These are phyloP conservation scores for Microcaecilia unicolor DNA, from an alignment of 2,797 vertebrate species.

Conservation along the genomic window DNA sequence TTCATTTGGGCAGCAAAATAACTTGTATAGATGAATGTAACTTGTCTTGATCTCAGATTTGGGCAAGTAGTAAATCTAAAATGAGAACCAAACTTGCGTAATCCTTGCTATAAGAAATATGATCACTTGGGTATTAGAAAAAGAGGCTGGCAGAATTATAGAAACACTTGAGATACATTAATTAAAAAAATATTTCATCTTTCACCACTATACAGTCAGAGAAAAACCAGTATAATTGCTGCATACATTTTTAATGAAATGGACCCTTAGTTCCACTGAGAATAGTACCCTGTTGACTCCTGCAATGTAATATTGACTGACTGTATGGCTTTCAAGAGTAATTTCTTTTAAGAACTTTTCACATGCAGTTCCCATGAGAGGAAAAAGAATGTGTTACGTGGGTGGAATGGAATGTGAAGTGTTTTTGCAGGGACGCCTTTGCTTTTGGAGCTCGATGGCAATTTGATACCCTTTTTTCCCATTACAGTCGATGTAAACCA, in stretches of 20 bases:
- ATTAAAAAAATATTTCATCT: conserved; percentile 7
- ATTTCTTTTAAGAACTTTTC: conserved; percentile 2
- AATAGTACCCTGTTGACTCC: conserved; percentile 7
- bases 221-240: conserved; percentile 15
- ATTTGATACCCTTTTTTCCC: conserved; percentile 52
- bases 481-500: conserved; percentile 52
- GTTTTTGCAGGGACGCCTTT: conserved; percentile 2
- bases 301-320: no score
- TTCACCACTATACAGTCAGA: conserved; percentile 8
- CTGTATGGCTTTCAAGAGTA: conserved; percentile 7
- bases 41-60: no score
- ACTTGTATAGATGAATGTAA: no score
- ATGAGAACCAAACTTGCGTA: no score
- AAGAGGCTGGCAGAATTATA: no score
- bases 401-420: conserved; percentile 6
- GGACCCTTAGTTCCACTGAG: conserved; percentile 2
- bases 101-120: no score
- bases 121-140: conserved; percentile 1
- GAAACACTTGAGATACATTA: no score
- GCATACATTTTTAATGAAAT: background rate
- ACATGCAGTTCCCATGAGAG: background rate
- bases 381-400: conserved; percentile 7
- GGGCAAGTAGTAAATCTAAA: no score
- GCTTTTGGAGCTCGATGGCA: background rate
- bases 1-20: no score